phyloP scores from a whole-genome alignment of 2,888 invertebrate species.

The Glyphotaelius pellucidus region DNA sequence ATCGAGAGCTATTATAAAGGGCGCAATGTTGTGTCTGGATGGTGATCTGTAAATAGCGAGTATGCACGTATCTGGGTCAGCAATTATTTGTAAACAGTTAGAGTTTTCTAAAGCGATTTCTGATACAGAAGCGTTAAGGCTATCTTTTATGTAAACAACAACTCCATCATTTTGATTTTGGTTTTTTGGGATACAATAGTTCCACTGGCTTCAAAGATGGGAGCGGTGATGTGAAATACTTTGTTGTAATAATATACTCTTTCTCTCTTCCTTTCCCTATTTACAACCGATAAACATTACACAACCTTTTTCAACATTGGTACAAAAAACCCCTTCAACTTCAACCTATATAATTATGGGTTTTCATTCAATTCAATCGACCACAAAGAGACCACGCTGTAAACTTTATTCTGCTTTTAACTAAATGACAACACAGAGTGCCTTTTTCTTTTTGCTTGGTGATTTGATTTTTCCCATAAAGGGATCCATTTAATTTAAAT shows the following conservation, averaged over 20 bases:
- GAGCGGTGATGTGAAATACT: no score
- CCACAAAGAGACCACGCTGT: neutral
- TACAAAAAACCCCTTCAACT: neutral
- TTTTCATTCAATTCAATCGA: neutral
- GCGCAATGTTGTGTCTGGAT: no score
- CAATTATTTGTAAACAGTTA: no score
- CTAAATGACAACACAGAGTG: neutral
- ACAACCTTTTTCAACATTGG: neutral
- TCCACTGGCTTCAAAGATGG: no score
- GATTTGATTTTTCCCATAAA: conserved; percentile 26
- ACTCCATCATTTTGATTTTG: no score
- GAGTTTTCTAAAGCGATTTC: no score
- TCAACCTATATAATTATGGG: neutral
- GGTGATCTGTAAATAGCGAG: no score
- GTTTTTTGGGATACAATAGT: no score
- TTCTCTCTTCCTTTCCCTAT: neutral
- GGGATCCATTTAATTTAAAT: conserved; percentile 18
- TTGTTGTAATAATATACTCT: neutral
- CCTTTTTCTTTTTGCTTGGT: neutral
- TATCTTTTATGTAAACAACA: no score
- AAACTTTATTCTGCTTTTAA: neutral
- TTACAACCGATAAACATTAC: neutral
- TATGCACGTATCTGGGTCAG: no score
- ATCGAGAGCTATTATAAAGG: no score
- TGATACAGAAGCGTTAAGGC: no score